phyloP scores from a whole-genome alignment of 2,797 vertebrate species.

The Gambusia yucatana region DNA sequence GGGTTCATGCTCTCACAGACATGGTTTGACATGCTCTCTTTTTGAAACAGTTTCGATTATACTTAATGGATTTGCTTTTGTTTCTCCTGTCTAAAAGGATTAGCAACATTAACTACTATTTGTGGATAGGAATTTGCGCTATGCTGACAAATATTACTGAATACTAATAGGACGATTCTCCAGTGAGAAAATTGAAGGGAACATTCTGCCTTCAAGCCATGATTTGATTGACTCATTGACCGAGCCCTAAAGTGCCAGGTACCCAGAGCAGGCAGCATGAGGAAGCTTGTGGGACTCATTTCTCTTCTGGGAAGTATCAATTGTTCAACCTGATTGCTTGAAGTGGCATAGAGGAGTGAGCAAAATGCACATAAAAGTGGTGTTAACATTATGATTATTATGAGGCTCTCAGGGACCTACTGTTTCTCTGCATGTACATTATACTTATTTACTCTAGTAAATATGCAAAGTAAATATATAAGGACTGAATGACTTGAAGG shows the following conservation, averaged over 20 bases:
- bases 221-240: conserved; percentile 4
- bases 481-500: background rate
- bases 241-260: background rate
- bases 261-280: background rate
- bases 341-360: no score
- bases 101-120: conserved; percentile 4
- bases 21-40: background rate
- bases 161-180: background rate
- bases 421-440: background rate
- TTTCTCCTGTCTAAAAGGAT: background rate
- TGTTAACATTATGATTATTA: background rate
- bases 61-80: conserved; percentile 1
- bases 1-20: background rate
- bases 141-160: background rate
- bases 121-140: background rate
- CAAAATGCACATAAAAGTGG: background rate
- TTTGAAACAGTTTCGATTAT: conserved; percentile 1
- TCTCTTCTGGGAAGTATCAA: background rate
- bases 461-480: background rate
- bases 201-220: background rate
- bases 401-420: background rate
- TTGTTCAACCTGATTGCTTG: background rate
- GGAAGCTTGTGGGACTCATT: background rate
- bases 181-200: background rate
- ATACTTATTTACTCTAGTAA: background rate